Evolutionary conservation across 1,140 invertebrate species (phyloP), one percentile per base, ranked within the genome.

Genomic region (Wiebesia pumilae): DNA sequence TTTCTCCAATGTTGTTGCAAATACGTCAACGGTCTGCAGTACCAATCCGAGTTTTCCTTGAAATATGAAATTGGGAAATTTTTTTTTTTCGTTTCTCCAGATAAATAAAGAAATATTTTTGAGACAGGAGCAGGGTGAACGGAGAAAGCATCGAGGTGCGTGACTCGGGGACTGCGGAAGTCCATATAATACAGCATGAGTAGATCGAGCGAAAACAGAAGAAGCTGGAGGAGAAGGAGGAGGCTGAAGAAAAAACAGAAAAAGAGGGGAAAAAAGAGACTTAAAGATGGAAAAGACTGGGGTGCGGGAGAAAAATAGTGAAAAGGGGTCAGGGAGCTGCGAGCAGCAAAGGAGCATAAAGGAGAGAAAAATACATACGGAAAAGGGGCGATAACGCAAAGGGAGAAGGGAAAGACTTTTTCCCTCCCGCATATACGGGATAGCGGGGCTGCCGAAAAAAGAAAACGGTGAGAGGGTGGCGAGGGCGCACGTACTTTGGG

Each of bases 401-500:
- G 35, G 65, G 54, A 75, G 38, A 75, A 43, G 30, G 35, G 38
- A 43, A 67, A 83, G 73, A 79, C 83, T 85, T 84, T 84, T 84
- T 85, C 40, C 58, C 27, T 58, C 83, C 35, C 33, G 30, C 14
- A 40, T 65, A 40, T 65, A 65, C 30, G 21, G 30, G 43, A 83
- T 83, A 83, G 82, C 35, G 2, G 81, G 10, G 78, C 38, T 27
- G 47, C 67, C 38, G 65, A 86, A 81, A 81, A 86, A 81, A 86
- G 38, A 62, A 62, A 65, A 65, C 33, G n/a, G 19, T 0, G 38
- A 67, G 83, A 81, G 78, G 84, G 78, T 69, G 84, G 77, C 75
- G 77, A 82, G 81, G 81, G 65, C 81, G 65, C 69, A 65, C 79
- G 79, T 86, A 86, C 79, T 86, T 86, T 58, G 84, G 84, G 84